Evolutionary conservation across 2,113 vertebrate species (phyloP), one percentile per base, ranked within the genome.

Genomic region (Antidorcas marsupialis): DNA sequence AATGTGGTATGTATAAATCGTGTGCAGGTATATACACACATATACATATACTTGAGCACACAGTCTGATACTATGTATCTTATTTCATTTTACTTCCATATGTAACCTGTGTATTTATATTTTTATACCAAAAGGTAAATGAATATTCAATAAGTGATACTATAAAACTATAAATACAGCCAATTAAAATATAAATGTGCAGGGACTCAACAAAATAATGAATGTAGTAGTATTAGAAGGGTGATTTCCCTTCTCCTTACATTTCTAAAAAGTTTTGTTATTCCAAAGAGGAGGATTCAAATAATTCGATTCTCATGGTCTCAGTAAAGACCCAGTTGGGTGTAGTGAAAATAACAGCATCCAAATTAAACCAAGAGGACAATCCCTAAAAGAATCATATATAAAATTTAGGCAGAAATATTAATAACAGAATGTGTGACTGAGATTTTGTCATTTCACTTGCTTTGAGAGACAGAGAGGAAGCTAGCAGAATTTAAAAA

Each of bases 321-420:
- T 92, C 92, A 84, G 30, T 60, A 83, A 95, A 93, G 45, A 94
- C 62, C 39, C 27, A 55, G 2, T 16, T 64, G 21, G 62, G 53
- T 83, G 33, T 17, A 96, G 36, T 50, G 45, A 95, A 96, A 95
- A 97, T 87, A 74, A 96, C 97, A 96, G 81, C 43, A 92, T 97
- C 53, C 47, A 95, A 76, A 96, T 94, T 81, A 87, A 17, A 94
- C 25, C 16, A 95, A 30, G 36, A 94, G 57, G 59, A 39, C n/a
- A 89, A 64, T 71, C 39, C 19, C 7, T 96, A 33, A 86, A 81
- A 94, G 47, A 87, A 79, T 91, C 95, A 90, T 27, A 76, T 45
- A 84, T 81, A 76, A 95, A 87, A 94, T 71, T 91, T 92, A 67
- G 60, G 50, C 55, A 95, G 60, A 57, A 43, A 83, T 11, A 94